Evolutionary conservation across 35 echinoderm and acorn worm species (phyloP), one percentile per base, ranked within the genome.

Genomic region (Acanthaster planci): DNA sequence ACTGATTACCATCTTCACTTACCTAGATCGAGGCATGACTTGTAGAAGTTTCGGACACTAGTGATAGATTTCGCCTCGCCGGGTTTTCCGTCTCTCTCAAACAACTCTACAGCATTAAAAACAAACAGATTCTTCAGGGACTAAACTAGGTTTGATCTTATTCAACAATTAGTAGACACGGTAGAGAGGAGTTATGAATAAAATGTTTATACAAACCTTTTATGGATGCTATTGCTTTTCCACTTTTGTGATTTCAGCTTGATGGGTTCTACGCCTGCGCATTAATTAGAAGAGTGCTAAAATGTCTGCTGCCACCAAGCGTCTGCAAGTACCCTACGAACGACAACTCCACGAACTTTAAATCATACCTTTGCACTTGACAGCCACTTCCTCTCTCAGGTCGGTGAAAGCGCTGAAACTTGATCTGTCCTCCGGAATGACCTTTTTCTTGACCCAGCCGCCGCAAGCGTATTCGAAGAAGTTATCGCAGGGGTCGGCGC

Each of bases 381-480:
- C 60, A 34, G 87, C 77, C 7, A 97, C 44, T 42, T 91, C 17
- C 37, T 97, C 88, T 8, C 88, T 21, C 16, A 97, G 60, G 17
- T 67, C 51, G 15, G 88, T 54, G 60, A 97, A 97, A 10, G 92
- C 86, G 31, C 81, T 89, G n/a, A 78, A 97, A 30, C 90, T 86
- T 1, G 92, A 83, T 12, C 67, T 56, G 67, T 97, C 92, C 50
- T 97, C 95, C 9, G 95, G 95, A 36, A 97, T 97, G n/a, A 90
- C 82, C 60, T 90, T 78, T 29, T 93, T 87, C 78, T 91, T 87
- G 3, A 80, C 76, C 95, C 95, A 97, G 17, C 91, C 91, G 8
- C 95, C 95, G 50, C 95, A 93, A 39, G 95, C 79, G 83, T 85
- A 93, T 54, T 97, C 91, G 77, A 94, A 97, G 58, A 97, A 97